Evolutionary conservation across 2,797 vertebrate genomes (phyloP).

Genomic region (Gymnothorax javanicus): DNA sequence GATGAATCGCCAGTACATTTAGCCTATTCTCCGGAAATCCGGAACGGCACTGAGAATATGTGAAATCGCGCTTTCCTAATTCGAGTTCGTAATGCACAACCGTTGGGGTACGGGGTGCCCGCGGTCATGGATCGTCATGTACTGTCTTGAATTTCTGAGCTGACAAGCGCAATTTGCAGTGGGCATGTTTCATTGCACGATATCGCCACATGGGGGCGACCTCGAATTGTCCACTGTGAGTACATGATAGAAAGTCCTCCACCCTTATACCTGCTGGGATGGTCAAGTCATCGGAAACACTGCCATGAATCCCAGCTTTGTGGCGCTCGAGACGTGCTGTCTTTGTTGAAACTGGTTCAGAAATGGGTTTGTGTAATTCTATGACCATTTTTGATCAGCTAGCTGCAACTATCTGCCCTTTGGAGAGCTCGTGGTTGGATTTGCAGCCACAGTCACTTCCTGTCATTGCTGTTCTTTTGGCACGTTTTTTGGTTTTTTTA

Average conservation of each 20-base stretch:
- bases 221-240: neutral
- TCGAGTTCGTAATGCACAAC: neutral
- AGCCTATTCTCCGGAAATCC: neutral
- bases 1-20: neutral
- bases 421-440: too few relatives aligned
- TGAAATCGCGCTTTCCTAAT: neutral
- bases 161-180: neutral
- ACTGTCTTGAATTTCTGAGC: neutral
- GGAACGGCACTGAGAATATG: neutral
- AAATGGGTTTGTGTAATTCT: too few relatives aligned
- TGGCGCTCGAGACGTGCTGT: too few relatives aligned
- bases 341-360: too few relatives aligned
- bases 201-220: slow-evolving; percentile 29
- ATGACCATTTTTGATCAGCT: too few relatives aligned
- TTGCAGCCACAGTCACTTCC: too few relatives aligned
- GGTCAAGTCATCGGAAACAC: too few relatives aligned
- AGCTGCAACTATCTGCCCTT: too few relatives aligned
- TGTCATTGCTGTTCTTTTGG: too few relatives aligned
- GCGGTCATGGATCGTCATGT: neutral
- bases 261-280: neutral
- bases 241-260: neutral
- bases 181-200: neutral
- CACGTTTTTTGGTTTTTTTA: too few relatives aligned
- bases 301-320: too few relatives aligned
- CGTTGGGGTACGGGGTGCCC: neutral